These are phyloP conservation scores for Mylabris sibirica DNA, from an alignment of 2,888 invertebrate genomes.

Conservation along the genomic window DNA sequence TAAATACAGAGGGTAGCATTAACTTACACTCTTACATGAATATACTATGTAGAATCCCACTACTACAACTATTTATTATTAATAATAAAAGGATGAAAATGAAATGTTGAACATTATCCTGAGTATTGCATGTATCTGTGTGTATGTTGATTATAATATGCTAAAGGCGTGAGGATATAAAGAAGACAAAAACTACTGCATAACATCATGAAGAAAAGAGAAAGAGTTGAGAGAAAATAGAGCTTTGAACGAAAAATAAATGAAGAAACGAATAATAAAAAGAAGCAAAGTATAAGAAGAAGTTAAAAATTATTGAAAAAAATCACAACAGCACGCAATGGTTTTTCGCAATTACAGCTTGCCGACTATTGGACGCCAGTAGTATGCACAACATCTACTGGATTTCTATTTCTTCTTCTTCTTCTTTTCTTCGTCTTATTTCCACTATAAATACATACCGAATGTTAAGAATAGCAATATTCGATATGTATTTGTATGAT, in stretches of 20 bases:
- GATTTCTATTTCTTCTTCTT: background rate
- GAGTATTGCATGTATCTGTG: background rate
- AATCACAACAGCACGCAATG: slow-evolving; percentile 14
- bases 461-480: background rate
- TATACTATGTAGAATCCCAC: background rate
- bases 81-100: background rate
- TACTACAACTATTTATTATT: background rate
- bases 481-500: background rate
- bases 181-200: background rate
- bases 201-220: background rate
- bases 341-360: slow-evolving; percentile 14
- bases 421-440: slow-evolving; percentile 3
- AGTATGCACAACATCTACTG: slow-evolving; percentile 8
- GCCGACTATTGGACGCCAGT: slow-evolving; percentile 13
- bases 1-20: background rate
- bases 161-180: background rate
- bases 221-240: background rate
- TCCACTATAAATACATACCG: background rate
- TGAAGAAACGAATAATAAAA: background rate
- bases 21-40: background rate
- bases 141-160: slow-evolving; percentile 2
- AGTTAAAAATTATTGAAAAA: slow-evolving; percentile 1
- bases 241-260: background rate
- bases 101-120: background rate
- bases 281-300: background rate